A percentile compares a stretch with the other conserved stretches of the same genome.
Conservation (phyloP, 2,113 vertebrate species). For the Hippocampus abdominalis region DNA sequence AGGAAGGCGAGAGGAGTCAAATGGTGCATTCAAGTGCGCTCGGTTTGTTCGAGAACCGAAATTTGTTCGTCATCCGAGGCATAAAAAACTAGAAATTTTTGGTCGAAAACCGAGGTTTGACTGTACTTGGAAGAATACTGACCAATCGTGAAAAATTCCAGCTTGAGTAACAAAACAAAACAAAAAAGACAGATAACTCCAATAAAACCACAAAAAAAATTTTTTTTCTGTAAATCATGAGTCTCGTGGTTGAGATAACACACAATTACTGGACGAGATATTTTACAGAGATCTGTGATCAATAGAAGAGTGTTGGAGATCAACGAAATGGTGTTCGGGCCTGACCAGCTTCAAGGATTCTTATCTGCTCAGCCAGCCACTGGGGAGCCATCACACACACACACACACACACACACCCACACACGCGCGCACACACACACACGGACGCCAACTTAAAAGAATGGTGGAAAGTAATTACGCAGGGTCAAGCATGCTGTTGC, state of each 20-base stretch:
- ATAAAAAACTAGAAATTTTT: too few relatives aligned
- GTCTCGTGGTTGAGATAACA: not conserved
- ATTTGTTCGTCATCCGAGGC: too few relatives aligned
- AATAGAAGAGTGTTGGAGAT: slow-evolving; percentile 10
- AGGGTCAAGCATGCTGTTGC: slow-evolving; percentile 32
- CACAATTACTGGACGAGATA: not conserved
- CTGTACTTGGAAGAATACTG: too few relatives aligned
- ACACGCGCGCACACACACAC: too few relatives aligned
- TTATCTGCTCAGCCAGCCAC: slow-evolving; percentile 36
- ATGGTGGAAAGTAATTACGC: slow-evolving; percentile 42
- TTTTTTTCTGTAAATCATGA: not conserved
- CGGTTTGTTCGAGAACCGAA: too few relatives aligned
- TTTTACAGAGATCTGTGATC: not conserved
- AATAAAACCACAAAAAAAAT: not conserved
- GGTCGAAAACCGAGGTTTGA: too few relatives aligned
- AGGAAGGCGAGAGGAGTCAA: too few relatives aligned
- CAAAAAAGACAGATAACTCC: not conserved
- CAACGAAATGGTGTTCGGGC: slow-evolving; percentile 7
- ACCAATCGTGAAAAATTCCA: not conserved
- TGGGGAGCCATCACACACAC: slow-evolving; percentile 25
- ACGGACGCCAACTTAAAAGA: not conserved
- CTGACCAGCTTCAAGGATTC: slow-evolving; percentile 13
- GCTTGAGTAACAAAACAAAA: not conserved
- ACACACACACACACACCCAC: slow-evolving; percentile 4
- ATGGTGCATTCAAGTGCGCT: too few relatives aligned